These are phyloP conservation scores for Aphelocoma coerulescens DNA, from an alignment of 2,113 vertebrate species.

Conservation along the genomic window DNA sequence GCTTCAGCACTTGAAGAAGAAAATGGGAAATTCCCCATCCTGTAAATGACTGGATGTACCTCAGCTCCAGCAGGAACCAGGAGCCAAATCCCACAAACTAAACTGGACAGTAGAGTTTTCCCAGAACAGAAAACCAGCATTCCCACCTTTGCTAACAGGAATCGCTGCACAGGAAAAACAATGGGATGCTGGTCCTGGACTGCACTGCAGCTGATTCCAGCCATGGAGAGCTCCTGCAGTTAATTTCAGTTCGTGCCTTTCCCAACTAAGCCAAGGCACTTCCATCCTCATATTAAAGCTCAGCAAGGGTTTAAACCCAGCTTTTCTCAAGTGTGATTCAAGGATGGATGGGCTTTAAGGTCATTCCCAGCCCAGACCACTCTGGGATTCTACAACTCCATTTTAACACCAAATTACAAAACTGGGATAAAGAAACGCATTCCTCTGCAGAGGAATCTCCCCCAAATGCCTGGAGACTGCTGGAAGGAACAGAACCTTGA, in stretches of 20 bases:
- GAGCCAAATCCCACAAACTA: not conserved
- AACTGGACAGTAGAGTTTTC: not conserved
- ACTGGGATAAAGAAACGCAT: not conserved
- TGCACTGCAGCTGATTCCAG: rapidly evolving
- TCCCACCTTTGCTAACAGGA: not conserved
- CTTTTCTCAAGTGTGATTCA: not conserved
- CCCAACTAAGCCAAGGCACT: not conserved
- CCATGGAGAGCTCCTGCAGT: rapidly evolving
- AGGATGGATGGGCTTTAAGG: not conserved
- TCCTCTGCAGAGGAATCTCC: not conserved
- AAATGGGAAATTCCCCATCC: not conserved
- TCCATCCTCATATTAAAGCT: too few species aligned
- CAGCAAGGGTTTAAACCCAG: too few species aligned
- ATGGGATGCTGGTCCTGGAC: rapidly evolving
- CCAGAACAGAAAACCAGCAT: not conserved
- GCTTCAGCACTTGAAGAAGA: not conserved
- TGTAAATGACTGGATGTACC: too few species aligned
- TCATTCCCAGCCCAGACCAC: not conserved
- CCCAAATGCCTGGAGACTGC: not conserved
- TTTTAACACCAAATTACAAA: not conserved
- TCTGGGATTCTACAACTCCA: not conserved
- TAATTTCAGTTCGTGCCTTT: not conserved
- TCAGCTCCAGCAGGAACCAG: not conserved
- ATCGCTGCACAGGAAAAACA: not conserved
- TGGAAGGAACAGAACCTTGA: not conserved